phyloP scores from a whole-genome alignment of 2,888 invertebrate genomes.

The Nemurella pictetii region DNA sequence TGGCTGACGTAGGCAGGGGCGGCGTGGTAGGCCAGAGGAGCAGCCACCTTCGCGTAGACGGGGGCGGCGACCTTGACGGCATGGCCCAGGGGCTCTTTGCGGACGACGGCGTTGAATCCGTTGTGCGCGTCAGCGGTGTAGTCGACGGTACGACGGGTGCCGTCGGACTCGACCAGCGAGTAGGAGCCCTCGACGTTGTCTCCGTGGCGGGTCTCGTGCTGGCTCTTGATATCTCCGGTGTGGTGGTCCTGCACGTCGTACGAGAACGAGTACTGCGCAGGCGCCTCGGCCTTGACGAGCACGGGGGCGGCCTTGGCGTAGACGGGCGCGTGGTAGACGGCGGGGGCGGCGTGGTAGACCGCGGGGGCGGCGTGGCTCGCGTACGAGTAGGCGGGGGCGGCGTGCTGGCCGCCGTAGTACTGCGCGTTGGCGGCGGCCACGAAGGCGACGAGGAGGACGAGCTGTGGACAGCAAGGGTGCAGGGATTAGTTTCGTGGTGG shows the following conservation, averaged over 20 bases:
- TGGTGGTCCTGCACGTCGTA: slow-evolving; percentile 59
- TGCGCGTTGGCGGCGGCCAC: not conserved
- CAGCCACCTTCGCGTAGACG: slow-evolving; percentile 11
- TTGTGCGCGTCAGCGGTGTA: slow-evolving; percentile 18
- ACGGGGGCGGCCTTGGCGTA: slow-evolving; percentile 11
- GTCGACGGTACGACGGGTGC: slow-evolving; percentile 16
- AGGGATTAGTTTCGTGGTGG: not conserved
- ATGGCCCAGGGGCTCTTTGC: not conserved
- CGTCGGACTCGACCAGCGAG: slow-evolving; percentile 13
- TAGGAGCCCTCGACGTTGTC: slow-evolving; percentile 13
- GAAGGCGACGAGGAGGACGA: slow-evolving; percentile 5
- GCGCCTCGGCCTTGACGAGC: slow-evolving; percentile 47
- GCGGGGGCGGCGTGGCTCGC: slow-evolving; percentile 6
- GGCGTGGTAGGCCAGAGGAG: not conserved
- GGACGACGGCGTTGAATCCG: slow-evolving; percentile 24
- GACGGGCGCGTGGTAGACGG: not conserved
- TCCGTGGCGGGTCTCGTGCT: slow-evolving; percentile 51
- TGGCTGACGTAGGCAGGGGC: slow-evolving; percentile 1
- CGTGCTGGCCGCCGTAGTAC: not conserved
- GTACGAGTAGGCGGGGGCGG: slow-evolving; percentile 12
- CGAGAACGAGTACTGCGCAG: slow-evolving; percentile 55
- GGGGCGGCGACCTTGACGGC: slow-evolving; percentile 19
- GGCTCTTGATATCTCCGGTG: slow-evolving; percentile 50
- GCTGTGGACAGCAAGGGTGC: not conserved
- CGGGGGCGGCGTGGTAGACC: not conserved